Evolutionary conservation across 2,797 vertebrate genomes (phyloP), one percentile per base, ranked within the genome.

Genomic region (Eospalax fontanierii): DNA sequence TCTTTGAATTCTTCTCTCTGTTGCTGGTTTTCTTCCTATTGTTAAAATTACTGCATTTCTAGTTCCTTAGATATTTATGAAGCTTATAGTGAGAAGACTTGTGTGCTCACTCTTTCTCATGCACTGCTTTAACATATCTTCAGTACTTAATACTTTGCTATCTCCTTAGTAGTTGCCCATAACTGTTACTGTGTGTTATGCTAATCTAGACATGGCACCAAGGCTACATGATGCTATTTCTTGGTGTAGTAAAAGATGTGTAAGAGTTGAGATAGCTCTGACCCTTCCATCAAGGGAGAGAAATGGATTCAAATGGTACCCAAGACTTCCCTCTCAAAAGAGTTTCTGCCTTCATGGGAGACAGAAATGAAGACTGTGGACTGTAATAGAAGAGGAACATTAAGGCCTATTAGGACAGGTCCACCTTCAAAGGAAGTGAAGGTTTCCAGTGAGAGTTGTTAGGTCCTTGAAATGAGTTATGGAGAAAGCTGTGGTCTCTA

Each of bases 401-500:
- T 30, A 33, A 59, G 80, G 76, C 38, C 33, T 54, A 6, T 40
- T 9, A 46, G 74, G 73, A 90, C 79, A 61, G 74, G 65, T 8
- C 8, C 24, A 66, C 33, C 74, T 97, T 96, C 90, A 91, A 76
- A 94, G 80, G 61, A 63, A 92, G 82, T n/a, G 35, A 66, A 26
- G 87, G 74, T 87, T 96, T 87, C 86, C 76, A 94, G 95, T 30
- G 76, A 95, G 93, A 89, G n/a, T 30, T 18, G 63, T 74, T 57
- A 92, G 61, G 59, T 86, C 82, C 81, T 59, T 7, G 6, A 93
- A 81, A 65, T 16, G 80, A 40, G 50, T 81, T 93, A 81, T 43
- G 0, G 68, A 95, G 95, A 96, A 97, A 57, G 78, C 92, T 85
- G 89, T 89, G 96, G 90, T 91, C 83, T 94, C 40, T 33, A 59